These are phyloP conservation scores for Campoplex nolae DNA, from an alignment of 2,888 invertebrate species.

Conservation along the genomic window DNA sequence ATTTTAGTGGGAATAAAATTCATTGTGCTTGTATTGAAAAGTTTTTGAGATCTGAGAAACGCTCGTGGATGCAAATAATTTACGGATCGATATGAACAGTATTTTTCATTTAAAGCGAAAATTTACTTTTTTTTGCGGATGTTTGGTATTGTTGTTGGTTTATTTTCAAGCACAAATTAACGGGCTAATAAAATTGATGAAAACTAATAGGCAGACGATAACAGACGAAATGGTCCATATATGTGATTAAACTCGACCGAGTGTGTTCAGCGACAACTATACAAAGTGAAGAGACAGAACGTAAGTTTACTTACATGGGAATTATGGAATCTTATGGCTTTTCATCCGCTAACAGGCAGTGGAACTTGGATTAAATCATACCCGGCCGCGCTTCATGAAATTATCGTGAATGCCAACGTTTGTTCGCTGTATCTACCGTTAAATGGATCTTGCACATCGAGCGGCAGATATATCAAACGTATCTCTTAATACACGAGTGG, in stretches of 20 bases:
- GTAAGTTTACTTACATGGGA: not conserved
- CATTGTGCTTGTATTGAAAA: not conserved
- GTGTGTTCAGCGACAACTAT: not conserved
- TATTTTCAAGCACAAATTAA: not conserved
- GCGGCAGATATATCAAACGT: slow-evolving; percentile 58
- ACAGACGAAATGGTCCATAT: not conserved
- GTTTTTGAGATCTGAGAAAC: not conserved
- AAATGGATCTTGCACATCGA: slow-evolving; percentile 32
- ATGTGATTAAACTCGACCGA: not conserved
- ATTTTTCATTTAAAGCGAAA: not conserved
- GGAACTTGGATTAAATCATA: slow-evolving; percentile 50
- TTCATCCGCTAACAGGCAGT: not conserved
- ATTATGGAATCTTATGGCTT: not conserved
- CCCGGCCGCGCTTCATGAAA: slow-evolving; percentile 48
- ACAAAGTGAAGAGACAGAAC: not conserved
- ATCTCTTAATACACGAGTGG: slow-evolving; percentile 46
- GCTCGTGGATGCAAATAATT: not conserved
- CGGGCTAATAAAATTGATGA: not conserved
- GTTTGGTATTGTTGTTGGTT: not conserved
- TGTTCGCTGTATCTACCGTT: slow-evolving; percentile 45
- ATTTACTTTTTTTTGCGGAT: not conserved
- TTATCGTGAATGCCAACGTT: slow-evolving; percentile 59
- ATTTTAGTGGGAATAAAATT: not conserved
- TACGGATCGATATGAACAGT: not conserved
- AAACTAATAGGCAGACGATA: not conserved